Base-by-base conservation (phyloP, 2,888 invertebrate species). In the Acronicta alni region DNA sequence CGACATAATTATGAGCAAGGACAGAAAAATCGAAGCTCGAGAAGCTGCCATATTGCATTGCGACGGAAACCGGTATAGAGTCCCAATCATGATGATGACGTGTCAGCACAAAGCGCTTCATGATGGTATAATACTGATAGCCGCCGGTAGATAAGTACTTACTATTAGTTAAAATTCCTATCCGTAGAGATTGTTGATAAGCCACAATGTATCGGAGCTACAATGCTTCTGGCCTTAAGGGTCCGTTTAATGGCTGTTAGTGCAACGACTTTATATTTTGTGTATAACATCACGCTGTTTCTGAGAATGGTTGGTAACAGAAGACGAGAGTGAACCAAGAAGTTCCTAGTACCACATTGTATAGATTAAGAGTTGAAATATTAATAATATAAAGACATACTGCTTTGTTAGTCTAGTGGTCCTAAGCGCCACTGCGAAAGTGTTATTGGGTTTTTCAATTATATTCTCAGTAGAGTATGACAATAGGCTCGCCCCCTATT, bases 151-250 rank as follows among this genome's bases (percentile, higher is more conserved):
- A 77, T 77, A 77, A 65, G 57, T 70, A 72, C 73, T 70, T 47
- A 75, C 73, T 75, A 77, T 77, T 77, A 77, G 77, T 77, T 77
- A 77, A 77, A 77, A 77, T 77, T 77, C 77, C 77, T 75, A 58
- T 63, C 71, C 76, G 75, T 77, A 77, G 62, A 68, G 75, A 77
- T 75, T 58, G 48, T 30, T 75, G 77, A 75, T 77, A 77, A 77
- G 62, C 58, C 53, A 43, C 62, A 54, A 66, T 62, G 73, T 75
- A 71, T 76, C 74, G 68, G 63, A 65, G 76, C 47, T 68, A 75
- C 75, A 75, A 75, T 76, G 76, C 62, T 76, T 70, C 65, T 56
- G 57, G 55, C 46, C 65, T 61, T 71, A 71, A 71, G 59, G 70
- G 72, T 54, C 67, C 38, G 30, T 48, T 48, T 55, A 72, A 67